These are phyloP conservation scores for Polylopha cassiicola DNA, from an alignment of 2,888 invertebrate species.

Conservation along the genomic window DNA sequence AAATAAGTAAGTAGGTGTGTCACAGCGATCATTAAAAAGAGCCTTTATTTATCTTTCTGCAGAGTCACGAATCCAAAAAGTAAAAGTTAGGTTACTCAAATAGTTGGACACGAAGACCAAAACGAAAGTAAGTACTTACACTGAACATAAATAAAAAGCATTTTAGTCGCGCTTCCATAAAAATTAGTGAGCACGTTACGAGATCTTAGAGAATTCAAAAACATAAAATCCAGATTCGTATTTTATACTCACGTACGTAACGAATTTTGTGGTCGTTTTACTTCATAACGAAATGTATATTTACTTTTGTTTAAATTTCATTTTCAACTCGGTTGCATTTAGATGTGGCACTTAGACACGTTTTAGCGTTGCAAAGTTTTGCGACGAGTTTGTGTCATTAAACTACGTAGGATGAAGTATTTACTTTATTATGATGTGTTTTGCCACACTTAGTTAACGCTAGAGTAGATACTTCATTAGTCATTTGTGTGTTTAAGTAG, in stretches of 20 bases:
- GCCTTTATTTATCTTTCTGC: conserved; percentile 31
- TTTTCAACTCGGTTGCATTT: conserved; percentile 21
- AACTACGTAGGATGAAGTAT: conserved; percentile 14
- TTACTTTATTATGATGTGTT: conserved; percentile 23
- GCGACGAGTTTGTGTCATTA: conserved; percentile 18
- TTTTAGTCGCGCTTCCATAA: conserved; percentile 31
- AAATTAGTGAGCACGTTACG: conserved; percentile 14
- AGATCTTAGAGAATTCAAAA: conserved; percentile 21
- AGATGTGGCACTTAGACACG: conserved; percentile 20
- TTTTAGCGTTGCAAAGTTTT: conserved; percentile 10
- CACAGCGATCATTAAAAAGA: conserved; percentile 8
- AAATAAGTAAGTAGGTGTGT: conserved; percentile 7
- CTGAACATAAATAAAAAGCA: conserved; percentile 25
- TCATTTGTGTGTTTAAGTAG: no score
- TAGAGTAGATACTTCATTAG: no score
- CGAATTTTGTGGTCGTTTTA: conserved; percentile 42
- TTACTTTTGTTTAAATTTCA: conserved; percentile 31
- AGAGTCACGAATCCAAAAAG: conserved; percentile 53
- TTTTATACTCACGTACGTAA: conserved; percentile 36
- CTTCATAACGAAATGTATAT: conserved; percentile 33
- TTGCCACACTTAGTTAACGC: conserved; percentile 5
- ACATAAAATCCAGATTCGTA: conserved; percentile 38
- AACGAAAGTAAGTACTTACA: conserved; percentile 38
- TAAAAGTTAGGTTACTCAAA: conserved; percentile 50
- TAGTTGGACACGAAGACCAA: conserved; percentile 35